Conservation (phyloP, 2,888 invertebrate genomes). For the Apomyelois bistriatella region DNA sequence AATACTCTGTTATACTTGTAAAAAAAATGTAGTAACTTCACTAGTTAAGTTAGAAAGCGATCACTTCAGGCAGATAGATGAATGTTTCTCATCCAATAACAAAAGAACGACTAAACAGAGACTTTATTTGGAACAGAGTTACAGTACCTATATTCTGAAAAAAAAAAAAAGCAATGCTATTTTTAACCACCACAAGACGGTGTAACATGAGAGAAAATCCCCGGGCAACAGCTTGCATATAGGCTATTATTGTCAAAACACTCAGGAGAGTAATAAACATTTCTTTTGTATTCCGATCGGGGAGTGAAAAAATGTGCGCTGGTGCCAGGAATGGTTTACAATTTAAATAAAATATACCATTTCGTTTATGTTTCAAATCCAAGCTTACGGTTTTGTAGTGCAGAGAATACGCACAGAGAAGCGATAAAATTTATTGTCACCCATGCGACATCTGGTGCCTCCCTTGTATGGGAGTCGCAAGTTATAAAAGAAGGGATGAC, state of each 20-base stretch:
- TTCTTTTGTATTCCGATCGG: constrained; percentile 9
- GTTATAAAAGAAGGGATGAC: constrained; percentile 12
- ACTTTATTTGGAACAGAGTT: too few relatives aligned
- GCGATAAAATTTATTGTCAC: constrained; percentile 79
- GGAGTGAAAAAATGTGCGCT: constrained; percentile 13
- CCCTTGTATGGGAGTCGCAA: constrained; percentile 37
- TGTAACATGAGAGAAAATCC: too few relatives aligned
- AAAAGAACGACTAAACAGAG: too few relatives aligned
- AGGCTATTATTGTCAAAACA: background rate
- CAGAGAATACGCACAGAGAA: constrained; percentile 63
- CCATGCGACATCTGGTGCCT: constrained; percentile 74
- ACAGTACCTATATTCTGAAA: too few relatives aligned
- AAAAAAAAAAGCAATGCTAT: too few relatives aligned
- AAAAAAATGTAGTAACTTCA: too few relatives aligned
- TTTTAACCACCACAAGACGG: too few relatives aligned
- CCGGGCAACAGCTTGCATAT: too few relatives aligned
- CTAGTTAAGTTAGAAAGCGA: too few relatives aligned
- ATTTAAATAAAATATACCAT: constrained; percentile 61
- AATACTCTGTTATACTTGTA: too few relatives aligned
- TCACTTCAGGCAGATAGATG: too few relatives aligned
- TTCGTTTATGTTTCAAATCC: constrained; percentile 67
- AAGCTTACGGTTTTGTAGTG: constrained; percentile 67
- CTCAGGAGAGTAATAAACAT: background rate
- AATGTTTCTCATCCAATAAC: too few relatives aligned
- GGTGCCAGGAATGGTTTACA: constrained; percentile 20